Evolutionary conservation across 2,113 vertebrate genomes (phyloP).

Genomic region (Apus apus): DNA sequence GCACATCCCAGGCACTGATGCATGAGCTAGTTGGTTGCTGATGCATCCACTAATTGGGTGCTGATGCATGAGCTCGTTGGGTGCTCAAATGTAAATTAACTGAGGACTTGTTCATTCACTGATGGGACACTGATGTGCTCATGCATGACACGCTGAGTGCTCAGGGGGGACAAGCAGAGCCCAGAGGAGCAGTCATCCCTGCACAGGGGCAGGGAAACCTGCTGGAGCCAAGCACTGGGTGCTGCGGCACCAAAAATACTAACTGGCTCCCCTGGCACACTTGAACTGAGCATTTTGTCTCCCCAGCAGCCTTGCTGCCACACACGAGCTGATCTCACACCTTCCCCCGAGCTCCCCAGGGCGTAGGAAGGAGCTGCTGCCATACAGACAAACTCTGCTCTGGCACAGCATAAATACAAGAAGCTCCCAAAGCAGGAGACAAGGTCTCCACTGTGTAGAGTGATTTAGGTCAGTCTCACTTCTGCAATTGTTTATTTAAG

Average conservation of each 20-base stretch:
- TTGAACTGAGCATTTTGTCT: neutral
- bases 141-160: fast-evolving
- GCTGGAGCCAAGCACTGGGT: neutral
- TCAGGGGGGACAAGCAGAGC: neutral
- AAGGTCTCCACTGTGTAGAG: constrained; percentile 29
- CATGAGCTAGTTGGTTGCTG: neutral
- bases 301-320: constrained; percentile 9
- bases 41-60: neutral
- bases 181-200: fast-evolving
- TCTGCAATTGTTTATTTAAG: constrained; percentile 41
- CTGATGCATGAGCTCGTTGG: neutral
- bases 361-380: constrained; percentile 37
- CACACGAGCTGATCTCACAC: neutral
- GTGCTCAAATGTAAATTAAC: neutral
- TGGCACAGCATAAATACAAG: neutral
- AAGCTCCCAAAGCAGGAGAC: constrained; percentile 39
- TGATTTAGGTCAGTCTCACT: constrained; percentile 52
- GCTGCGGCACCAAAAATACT: neutral
- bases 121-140: neutral
- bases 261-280: neutral
- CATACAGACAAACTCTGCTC: neutral
- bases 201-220: neutral
- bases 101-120: neutral
- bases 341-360: constrained; percentile 31
- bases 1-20: neutral